Percentiles rank a stretch among this genome's conserved stretches.
Evolutionary conservation across 2,797 vertebrate species (phyloP).

Genomic region (Streptopelia turtur): DNA sequence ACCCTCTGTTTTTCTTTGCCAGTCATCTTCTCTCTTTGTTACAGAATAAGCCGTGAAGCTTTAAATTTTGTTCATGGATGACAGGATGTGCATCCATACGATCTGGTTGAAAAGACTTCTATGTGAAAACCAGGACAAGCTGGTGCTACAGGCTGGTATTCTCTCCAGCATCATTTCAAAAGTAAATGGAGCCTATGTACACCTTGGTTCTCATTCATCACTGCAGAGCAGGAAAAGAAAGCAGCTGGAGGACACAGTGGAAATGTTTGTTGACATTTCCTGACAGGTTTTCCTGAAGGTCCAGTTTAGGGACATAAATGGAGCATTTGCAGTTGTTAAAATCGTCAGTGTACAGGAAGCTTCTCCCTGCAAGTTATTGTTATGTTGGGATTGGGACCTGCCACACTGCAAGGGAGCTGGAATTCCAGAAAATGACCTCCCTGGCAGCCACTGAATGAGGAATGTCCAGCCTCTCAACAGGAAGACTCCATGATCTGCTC

Average conservation of each 20-base stretch:
- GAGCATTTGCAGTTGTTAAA: neutral
- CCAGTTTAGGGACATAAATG: neutral
- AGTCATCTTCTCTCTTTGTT: neutral
- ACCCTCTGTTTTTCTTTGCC: neutral
- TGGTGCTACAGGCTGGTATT: neutral
- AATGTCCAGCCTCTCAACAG: neutral
- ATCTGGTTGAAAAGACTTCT: neutral
- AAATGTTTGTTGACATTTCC: neutral
- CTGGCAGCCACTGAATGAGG: neutral
- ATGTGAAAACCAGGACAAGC: neutral
- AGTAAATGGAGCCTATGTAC: neutral
- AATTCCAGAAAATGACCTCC: neutral
- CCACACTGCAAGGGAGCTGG: neutral
- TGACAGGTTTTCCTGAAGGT: neutral
- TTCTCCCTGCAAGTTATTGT: neutral
- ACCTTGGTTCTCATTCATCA: neutral
- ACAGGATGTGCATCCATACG: neutral
- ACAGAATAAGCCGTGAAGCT: neutral
- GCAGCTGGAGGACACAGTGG: neutral
- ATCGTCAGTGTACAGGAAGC: neutral
- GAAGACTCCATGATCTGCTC: accelerated
- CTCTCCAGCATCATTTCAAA: neutral
- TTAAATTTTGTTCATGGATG: neutral
- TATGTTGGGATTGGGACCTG: neutral
- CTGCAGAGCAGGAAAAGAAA: neutral